phyloP scores from a whole-genome alignment of 1,140 invertebrate species.

The Anastrepha obliqua region DNA sequence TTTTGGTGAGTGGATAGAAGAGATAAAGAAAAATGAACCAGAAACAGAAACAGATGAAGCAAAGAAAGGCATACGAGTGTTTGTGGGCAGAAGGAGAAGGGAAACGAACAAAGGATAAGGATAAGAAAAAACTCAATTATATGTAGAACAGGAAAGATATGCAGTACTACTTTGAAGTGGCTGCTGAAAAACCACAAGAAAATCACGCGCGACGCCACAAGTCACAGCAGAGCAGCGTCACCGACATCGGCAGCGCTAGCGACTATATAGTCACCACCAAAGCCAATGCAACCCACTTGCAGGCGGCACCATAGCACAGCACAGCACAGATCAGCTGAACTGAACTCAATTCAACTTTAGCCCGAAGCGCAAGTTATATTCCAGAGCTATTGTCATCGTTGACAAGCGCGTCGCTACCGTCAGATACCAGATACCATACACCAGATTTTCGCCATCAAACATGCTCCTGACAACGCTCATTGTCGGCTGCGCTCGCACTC shows the following conservation, averaged over 20 bases:
- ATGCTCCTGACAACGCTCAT: background rate
- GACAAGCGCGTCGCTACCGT: conserved; percentile 34
- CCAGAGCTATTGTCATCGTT: conserved; percentile 44
- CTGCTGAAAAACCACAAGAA: conserved; percentile 25
- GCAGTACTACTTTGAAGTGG: conserved; percentile 27
- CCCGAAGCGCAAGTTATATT: conserved; percentile 26
- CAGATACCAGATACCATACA: conserved; percentile 46
- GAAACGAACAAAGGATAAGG: background rate
- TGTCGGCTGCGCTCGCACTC: background rate
- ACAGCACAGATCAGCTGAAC: background rate
- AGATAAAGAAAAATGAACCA: background rate
- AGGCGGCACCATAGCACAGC: background rate
- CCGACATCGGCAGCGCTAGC: background rate
- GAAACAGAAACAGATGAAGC: background rate
- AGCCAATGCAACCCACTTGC: background rate
- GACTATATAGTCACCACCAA: background rate
- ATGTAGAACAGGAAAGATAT: conserved; percentile 33
- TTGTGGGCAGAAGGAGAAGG: background rate
- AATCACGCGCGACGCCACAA: conserved; percentile 47
- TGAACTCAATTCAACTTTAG: conserved; percentile 7
- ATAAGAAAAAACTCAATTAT: background rate
- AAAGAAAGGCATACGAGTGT: background rate
- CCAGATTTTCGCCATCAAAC: background rate
- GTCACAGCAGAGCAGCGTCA: background rate
- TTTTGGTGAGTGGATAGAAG: background rate